Base-by-base conservation (phyloP, 2,888 invertebrate genomes). In the Mythimna lalbum region DNA sequence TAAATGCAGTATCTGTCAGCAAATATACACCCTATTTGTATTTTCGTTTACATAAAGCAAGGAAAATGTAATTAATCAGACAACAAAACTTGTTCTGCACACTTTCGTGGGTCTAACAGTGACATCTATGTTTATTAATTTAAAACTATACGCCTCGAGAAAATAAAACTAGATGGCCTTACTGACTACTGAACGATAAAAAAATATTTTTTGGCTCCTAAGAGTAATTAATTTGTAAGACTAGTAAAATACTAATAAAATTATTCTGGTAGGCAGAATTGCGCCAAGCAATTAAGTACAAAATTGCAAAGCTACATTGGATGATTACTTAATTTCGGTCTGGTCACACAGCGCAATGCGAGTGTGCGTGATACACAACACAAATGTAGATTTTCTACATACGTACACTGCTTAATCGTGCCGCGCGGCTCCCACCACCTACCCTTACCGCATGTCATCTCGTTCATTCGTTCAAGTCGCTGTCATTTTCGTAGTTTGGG, bases 401-500 rank as follows among this genome's bases (percentile, higher is more conserved):
- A 60, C 17, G 19, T 65, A 73, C 43, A 21, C 33, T 47, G 63
- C 72, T 52, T 68, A 59, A 43, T 49, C 73, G 71, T 57, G 63
- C 50, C 27, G 69, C 53, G 50, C 53, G 36, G 43, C 52, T 55
- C 47, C 52, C 52, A 57, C 61, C 57, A 53, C 55, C 67, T 68
- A 27, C 77, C 72, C 69, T 60, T 69, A 62, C 62, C 69, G 65
- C 63, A 68, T 80, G 82, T 78, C 78, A 81, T 73, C 74, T 73
- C 65, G 72, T 55, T 78, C 73, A 64, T 21, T 64, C 64, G 47
- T 43, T 69, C 61, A 62, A 47, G 55, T 52, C 21, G 72, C 75
- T 84, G 85, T 81, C 86, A 85, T 73, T 82, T 86, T 86, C 83
- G 84, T 85, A 84, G 88, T 88, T 87, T 89, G 84, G 76, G 76